phyloP scores from a whole-genome alignment of 2,797 vertebrate species.

The Enteromius paludinosus region DNA sequence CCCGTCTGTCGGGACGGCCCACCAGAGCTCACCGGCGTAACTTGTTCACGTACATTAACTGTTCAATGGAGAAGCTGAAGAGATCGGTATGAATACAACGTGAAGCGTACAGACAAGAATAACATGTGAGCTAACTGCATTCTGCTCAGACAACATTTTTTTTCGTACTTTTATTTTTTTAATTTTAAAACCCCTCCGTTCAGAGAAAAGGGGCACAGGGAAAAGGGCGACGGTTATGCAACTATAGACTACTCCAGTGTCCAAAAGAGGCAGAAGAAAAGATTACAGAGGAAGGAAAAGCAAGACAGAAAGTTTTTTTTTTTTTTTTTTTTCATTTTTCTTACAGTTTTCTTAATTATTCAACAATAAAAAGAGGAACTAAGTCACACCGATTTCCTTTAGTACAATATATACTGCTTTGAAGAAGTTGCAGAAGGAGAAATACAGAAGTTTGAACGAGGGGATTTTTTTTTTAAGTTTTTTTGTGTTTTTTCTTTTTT shows the following conservation, averaged over 20 bases:
- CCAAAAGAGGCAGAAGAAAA: slow-evolving; percentile 82
- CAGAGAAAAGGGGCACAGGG: slow-evolving; percentile 68
- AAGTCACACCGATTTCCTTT: slow-evolving; percentile 92
- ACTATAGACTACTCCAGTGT: slow-evolving; percentile 86
- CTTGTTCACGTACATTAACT: slow-evolving; percentile 82
- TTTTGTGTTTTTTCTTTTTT: slow-evolving; percentile 64
- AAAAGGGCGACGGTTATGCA: slow-evolving; percentile 68
- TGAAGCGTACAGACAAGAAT: slow-evolving; percentile 75
- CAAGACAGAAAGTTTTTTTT: slow-evolving; percentile 72
- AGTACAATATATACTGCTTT: slow-evolving; percentile 89
- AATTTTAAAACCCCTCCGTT: slow-evolving; percentile 73
- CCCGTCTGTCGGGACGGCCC: slow-evolving; percentile 64
- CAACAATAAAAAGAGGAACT: slow-evolving; percentile 85
- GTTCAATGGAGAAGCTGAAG: slow-evolving; percentile 85
- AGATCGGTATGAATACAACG: slow-evolving; percentile 78
- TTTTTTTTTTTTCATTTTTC: slow-evolving; percentile 62
- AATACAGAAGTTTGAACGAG: slow-evolving; percentile 76
- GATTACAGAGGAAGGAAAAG: slow-evolving; percentile 82
- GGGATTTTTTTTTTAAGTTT: slow-evolving; percentile 60
- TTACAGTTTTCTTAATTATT: slow-evolving; percentile 77
- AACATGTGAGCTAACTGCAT: slow-evolving; percentile 81
- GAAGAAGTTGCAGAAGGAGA: slow-evolving; percentile 78
- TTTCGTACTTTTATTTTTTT: slow-evolving; percentile 65
- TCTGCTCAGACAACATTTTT: slow-evolving; percentile 73
- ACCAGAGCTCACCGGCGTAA: slow-evolving; percentile 78